These are phyloP conservation scores for Epirrhoe alternata DNA, from an alignment of 2,888 invertebrate genomes.

Conservation along the genomic window DNA sequence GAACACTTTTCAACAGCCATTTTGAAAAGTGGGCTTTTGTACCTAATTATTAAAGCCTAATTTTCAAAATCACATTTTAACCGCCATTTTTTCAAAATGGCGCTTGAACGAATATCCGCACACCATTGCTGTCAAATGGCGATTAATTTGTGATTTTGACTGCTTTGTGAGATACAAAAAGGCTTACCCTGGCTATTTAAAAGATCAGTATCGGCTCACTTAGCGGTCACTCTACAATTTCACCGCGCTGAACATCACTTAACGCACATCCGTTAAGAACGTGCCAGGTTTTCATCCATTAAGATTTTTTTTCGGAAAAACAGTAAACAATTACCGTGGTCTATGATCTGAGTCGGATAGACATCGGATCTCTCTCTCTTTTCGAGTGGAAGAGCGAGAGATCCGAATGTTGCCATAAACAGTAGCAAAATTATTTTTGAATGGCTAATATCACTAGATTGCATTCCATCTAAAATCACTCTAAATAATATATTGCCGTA, in stretches of 20 bases:
- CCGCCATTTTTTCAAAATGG: background rate
- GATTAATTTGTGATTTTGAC: background rate
- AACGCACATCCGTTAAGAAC: background rate
- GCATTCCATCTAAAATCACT: background rate
- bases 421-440: background rate
- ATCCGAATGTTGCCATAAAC: background rate
- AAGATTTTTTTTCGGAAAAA: background rate
- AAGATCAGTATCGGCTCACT: background rate
- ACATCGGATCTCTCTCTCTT: slow-evolving; percentile 1
- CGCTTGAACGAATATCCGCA: background rate
- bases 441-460: background rate
- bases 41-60: background rate
- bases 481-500: background rate
- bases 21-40: background rate
- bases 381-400: background rate
- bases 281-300: background rate
- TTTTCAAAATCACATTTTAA: background rate
- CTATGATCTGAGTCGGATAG: background rate
- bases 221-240: background rate
- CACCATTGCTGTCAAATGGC: background rate
- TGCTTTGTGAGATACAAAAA: background rate
- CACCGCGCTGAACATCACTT: background rate
- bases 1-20: background rate
- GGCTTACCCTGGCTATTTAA: background rate
- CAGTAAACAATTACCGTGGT: background rate